Evolutionary conservation across 2,888 invertebrate species (phyloP).

Genomic region (Coenonympha arcania): DNA sequence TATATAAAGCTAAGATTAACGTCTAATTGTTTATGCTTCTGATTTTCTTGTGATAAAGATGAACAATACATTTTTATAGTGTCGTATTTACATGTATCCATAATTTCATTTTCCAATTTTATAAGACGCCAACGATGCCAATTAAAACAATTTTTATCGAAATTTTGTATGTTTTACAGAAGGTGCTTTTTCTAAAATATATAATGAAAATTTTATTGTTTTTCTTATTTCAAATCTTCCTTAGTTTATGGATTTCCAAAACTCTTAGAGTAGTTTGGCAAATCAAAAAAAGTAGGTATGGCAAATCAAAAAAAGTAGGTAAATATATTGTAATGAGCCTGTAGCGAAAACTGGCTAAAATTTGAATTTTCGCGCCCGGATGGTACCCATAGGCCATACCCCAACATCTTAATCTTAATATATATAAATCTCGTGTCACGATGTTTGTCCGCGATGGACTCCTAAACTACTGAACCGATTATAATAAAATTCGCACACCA

Average conservation of each 20-base stretch:
- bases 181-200: slow-evolving; percentile 73
- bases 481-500: no score
- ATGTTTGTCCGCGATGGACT: no score
- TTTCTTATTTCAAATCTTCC: slow-evolving; percentile 22
- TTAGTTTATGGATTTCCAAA: not conserved
- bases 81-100: slow-evolving; percentile 44
- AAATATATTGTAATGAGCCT: no score
- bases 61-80: slow-evolving; percentile 58
- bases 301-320: no score
- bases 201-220: slow-evolving; percentile 37
- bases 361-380: no score
- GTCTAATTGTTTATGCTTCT: slow-evolving; percentile 28
- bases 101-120: slow-evolving; percentile 56
- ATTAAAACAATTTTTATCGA: slow-evolving; percentile 57
- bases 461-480: no score
- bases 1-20: slow-evolving; percentile 34
- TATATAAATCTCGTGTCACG: no score
- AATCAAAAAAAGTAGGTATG: no score
- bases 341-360: no score
- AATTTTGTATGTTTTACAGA: slow-evolving; percentile 72
- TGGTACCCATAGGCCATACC: no score
- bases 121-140: slow-evolving; percentile 61
- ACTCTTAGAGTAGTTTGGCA: not conserved
- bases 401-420: no score
- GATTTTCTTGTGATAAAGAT: slow-evolving; percentile 29